phyloP scores from a whole-genome alignment of 2,797 vertebrate species.

The Varecia variegata region DNA sequence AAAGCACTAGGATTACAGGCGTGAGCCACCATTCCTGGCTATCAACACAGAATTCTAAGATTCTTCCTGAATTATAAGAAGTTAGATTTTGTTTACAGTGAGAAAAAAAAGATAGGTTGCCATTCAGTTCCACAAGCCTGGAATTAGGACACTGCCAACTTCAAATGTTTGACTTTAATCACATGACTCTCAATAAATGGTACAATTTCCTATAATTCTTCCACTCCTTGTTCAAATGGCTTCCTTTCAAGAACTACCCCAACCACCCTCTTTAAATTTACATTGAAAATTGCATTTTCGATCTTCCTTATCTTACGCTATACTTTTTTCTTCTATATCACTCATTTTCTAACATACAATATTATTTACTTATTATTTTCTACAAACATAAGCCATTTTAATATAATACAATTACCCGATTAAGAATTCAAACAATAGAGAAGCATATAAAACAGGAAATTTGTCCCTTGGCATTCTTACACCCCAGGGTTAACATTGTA shows the following conservation, averaged over 20 bases:
- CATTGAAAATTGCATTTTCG: neutral
- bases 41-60: slow-evolving; percentile 31
- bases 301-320: neutral
- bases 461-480: neutral
- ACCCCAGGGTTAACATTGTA: neutral
- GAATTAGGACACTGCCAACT: slow-evolving; percentile 3
- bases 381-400: slow-evolving; percentile 20
- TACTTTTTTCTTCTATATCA: neutral
- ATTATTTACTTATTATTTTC: neutral
- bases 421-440: slow-evolving; percentile 37
- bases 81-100: neutral
- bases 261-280: neutral
- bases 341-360: neutral
- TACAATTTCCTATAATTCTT: neutral
- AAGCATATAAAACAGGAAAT: neutral
- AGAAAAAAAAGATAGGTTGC: neutral
- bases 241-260: slow-evolving; percentile 1
- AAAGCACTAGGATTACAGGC: neutral
- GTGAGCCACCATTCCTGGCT: neutral
- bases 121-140: neutral
- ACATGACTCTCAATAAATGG: neutral
- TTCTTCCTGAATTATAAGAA: neutral
- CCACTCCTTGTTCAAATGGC: neutral
- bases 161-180: slow-evolving; percentile 13
- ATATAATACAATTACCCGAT: neutral